phyloP scores from a whole-genome alignment of 2,113 vertebrate genomes.

The Ochotona princeps region DNA sequence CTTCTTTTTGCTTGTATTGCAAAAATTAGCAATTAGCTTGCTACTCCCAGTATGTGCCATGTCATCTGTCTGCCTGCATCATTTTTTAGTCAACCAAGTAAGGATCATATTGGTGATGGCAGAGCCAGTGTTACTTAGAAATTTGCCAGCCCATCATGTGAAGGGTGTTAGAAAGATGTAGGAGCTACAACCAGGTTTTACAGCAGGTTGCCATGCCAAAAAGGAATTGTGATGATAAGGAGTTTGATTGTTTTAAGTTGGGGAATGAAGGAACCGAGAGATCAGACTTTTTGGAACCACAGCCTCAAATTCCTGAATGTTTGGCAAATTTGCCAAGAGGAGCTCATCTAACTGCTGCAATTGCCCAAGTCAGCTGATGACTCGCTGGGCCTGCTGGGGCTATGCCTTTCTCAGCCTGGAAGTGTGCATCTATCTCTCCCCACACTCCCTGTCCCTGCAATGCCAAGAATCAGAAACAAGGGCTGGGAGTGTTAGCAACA shows the following conservation, averaged over 20 bases:
- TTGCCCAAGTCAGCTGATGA: neutral
- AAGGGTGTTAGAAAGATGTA: neutral
- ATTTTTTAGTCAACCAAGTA: neutral
- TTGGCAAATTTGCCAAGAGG: neutral
- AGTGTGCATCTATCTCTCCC: neutral
- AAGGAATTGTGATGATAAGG: neutral
- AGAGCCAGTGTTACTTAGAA: neutral
- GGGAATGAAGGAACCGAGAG: neutral
- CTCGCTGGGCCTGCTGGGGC: neutral
- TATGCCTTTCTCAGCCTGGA: conserved; percentile 45
- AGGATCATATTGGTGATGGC: neutral
- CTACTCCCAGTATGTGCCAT: neutral
- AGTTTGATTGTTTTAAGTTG: neutral
- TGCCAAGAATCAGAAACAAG: conserved; percentile 61
- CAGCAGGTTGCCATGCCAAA: neutral
- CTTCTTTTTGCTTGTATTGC: neutral
- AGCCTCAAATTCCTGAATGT: neutral
- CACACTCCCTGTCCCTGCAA: neutral
- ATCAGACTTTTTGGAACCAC: neutral
- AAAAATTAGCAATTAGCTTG: conserved; percentile 2
- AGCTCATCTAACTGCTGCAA: neutral
- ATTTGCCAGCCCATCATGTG: neutral
- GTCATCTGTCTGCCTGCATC: neutral
- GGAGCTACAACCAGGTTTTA: neutral
- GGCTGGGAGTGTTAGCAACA: conserved; percentile 52